Base-by-base conservation (phyloP, 2,113 vertebrate species). In the Struthio camelus region DNA sequence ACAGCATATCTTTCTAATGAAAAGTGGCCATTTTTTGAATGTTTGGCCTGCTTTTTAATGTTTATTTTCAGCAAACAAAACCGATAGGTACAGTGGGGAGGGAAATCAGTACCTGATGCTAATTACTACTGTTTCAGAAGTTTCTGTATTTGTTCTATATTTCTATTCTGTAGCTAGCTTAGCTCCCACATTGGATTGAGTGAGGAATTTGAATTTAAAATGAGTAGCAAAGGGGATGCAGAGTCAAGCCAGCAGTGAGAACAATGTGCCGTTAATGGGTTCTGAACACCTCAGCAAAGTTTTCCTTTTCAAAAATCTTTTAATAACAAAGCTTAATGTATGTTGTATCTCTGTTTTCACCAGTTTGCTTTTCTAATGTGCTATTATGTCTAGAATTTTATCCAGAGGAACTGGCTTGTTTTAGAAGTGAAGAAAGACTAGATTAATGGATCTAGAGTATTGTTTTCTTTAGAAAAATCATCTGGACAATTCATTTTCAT, bases 401-500 rank as follows among this genome's bases (percentile, higher is more conserved):
- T 59, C 36, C 61, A 61, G 50, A 75, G 56, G 56, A 81, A 2
- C 7, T 56, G 3, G 8, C 59, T 95, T 90, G 59, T 23, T 88
- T 94, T 71, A 86, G 46, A 92, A 92, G 65, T 48, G 40, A 89
- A 79, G 65, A 94, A 83, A 86, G 38, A 64, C 24, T 14, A 89
- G 50, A 93, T 59, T 78, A 88, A 93, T 81, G 48, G 36, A 92
- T 44, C 9, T 86, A 88, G 36, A 70, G 4, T 1, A 69, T 40
- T 86, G 69, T 78, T 73, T 67, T 50, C 5, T 78, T 80, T 19
- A 24, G 15, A 24, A 56, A 28, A 11, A 80, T 65, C 14, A 36
- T 94, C 94, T 96, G 90, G 32, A 30, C 46, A 93, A 92, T 69
- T n/a, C 73, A 93, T 97, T 96, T 96, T 79, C 78, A 73, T 94